Evolutionary conservation across 2,113 vertebrate species (phyloP).

Genomic region (Psophia crepitans): DNA sequence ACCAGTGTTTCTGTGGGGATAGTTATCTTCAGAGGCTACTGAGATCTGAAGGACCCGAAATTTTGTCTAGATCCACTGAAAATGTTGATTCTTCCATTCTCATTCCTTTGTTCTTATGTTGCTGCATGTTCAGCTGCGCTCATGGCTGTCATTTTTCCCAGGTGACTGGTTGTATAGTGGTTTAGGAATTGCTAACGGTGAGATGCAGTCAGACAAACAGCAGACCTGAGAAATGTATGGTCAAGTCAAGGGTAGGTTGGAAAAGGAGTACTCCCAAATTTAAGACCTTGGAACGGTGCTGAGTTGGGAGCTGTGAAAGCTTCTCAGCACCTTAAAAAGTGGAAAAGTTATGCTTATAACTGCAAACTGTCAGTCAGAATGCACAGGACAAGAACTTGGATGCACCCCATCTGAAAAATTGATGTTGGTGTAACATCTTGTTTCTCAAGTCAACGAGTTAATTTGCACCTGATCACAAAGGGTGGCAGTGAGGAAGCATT

Average conservation of each 20-base stretch:
- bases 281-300: background rate
- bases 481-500: background rate
- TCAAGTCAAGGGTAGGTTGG: background rate
- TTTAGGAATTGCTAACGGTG: background rate
- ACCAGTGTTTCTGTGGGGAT: background rate
- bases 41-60: background rate
- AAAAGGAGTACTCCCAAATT: background rate
- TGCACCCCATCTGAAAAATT: background rate
- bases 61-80: background rate
- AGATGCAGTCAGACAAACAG: background rate
- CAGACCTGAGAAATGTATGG: background rate
- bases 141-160: background rate
- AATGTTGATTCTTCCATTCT: background rate
- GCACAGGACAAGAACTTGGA: background rate
- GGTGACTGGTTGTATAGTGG: background rate
- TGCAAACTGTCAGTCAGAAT: background rate
- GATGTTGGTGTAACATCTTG: background rate
- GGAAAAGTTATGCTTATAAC: background rate
- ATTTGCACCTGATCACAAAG: background rate
- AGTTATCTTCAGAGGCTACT: background rate
- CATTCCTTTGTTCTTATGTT: background rate
- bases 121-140: background rate
- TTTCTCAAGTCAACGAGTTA: background rate
- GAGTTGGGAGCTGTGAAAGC: background rate
- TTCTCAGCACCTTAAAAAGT: background rate